Evolutionary conservation across 2,888 invertebrate species (phyloP).

Genomic region (Lasioglossum figueresi): DNA sequence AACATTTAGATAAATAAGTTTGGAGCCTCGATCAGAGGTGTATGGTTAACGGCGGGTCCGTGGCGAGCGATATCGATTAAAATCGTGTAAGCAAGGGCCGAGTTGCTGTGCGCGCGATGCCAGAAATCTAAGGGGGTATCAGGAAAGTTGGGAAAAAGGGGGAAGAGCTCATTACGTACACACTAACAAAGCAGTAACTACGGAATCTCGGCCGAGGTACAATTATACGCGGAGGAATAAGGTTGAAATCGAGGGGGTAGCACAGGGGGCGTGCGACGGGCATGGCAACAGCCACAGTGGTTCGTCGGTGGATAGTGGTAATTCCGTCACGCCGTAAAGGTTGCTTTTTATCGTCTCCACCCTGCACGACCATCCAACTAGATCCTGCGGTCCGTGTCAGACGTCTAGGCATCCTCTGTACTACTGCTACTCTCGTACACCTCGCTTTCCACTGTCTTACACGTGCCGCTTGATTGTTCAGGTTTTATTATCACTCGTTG

Average conservation of each 20-base stretch:
- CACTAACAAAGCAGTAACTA: slow-evolving; percentile 64
- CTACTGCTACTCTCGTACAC: slow-evolving; percentile 44
- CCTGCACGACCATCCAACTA: slow-evolving; percentile 64
- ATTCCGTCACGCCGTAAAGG: slow-evolving; percentile 81
- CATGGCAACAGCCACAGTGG: slow-evolving; percentile 46
- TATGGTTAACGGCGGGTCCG: background rate
- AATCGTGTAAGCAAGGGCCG: background rate
- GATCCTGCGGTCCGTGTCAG: slow-evolving; percentile 59
- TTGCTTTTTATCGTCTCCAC: slow-evolving; percentile 79
- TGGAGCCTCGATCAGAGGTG: background rate
- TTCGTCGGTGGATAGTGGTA: slow-evolving; percentile 76
- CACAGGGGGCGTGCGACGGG: slow-evolving; percentile 45
- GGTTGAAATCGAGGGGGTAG: slow-evolving; percentile 56
- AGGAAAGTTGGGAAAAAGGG: slow-evolving; percentile 15
- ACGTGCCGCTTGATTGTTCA: slow-evolving; percentile 77
- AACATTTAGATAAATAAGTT: background rate
- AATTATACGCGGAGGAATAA: slow-evolving; percentile 76
- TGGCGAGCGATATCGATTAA: background rate
- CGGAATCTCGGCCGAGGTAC: slow-evolving; percentile 71
- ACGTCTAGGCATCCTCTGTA: slow-evolving; percentile 41
- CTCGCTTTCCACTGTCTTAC: slow-evolving; percentile 67
- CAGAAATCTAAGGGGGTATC: slow-evolving; percentile 15
- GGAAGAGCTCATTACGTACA: slow-evolving; percentile 35
- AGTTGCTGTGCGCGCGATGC: background rate
- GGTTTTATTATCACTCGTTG: slow-evolving; percentile 81